Base-by-base conservation (phyloP, 2,113 vertebrate genomes). In the Platysteira castanea region DNA sequence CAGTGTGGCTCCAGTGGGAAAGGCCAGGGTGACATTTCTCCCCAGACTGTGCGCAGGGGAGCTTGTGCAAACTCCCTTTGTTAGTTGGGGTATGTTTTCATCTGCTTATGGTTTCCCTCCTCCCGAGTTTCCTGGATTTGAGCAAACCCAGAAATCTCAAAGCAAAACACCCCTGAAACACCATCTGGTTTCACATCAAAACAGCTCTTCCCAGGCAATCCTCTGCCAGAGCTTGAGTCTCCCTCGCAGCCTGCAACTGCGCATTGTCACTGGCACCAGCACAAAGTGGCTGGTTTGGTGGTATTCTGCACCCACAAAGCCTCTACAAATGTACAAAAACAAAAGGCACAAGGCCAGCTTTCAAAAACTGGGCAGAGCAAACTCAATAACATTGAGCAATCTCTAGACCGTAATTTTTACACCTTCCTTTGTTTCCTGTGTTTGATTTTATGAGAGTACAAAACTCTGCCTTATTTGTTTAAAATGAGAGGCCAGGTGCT, bases 151-250 rank as follows among this genome's bases (percentile, higher is more conserved):
- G 86, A 82, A 63, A 73, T 61, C 28, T 53, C 67, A 65, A 79
- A 93, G 84, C 73, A 89, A 95, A 95, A 88, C 75, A 83, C 49
- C 17, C 8, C 46, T 41, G 82, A 87, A 90, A 63, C 21, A 41
- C 94, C 95, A 90, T 82, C 94, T 95, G 95, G 52, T 87, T 94
- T 92, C 69, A 59, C 65, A 63, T 87, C 76, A 50, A 46, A 87
- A 24, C 68, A 50, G 54, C 41, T 2, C 44, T 91, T 89, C 87
- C 71, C 83, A 76, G 63, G 11, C 69, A 9, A 7, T 59, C 44
- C 37, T 61, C 17, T 87, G 84, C 84, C 93, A 95, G 73, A 22
- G 4, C 84, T 31, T 4, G 30, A 71, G 60, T 30, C 64, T 75
- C 33, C 56, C 37, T 39, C 26, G 44, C 83, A 78, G 52, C 33